phyloP scores from a whole-genome alignment of 2,888 invertebrate genomes.

The Perizoma affinitatum region DNA sequence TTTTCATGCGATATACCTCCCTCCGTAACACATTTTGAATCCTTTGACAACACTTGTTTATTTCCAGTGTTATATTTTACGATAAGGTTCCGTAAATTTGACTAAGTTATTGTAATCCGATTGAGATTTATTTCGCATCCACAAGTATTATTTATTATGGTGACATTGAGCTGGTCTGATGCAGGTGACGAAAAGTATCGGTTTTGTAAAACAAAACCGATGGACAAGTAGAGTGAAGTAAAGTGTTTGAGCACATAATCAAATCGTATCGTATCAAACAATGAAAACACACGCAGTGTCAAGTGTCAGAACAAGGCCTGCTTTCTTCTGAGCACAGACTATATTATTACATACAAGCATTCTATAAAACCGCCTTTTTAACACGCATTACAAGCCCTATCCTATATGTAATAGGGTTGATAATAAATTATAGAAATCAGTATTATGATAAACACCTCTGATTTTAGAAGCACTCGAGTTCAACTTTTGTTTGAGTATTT shows the following conservation, averaged over 20 bases:
- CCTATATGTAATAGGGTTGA: neutral
- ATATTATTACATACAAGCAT: constrained; percentile 50
- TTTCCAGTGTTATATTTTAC: no score
- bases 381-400: constrained; percentile 36
- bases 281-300: constrained; percentile 64
- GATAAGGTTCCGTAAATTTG: no score
- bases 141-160: no score
- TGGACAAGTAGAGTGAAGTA: no score
- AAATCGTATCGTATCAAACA: constrained; percentile 40
- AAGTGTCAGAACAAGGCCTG: constrained; percentile 77
- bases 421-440: constrained; percentile 11
- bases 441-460: constrained; percentile 32
- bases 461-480: constrained; percentile 33
- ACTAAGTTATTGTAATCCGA: no score
- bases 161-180: no score
- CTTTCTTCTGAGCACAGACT: constrained; percentile 70
- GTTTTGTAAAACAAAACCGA: no score
- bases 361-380: constrained; percentile 7
- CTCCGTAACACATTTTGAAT: no score
- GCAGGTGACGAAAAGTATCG: no score
- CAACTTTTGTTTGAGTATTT: constrained; percentile 34
- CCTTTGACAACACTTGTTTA: no score
- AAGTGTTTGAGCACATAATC: neutral
- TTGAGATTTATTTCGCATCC: no score
- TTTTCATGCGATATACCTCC: no score